Evolutionary conservation across 2,113 vertebrate species (phyloP).

Genomic region (Anhinga anhinga): DNA sequence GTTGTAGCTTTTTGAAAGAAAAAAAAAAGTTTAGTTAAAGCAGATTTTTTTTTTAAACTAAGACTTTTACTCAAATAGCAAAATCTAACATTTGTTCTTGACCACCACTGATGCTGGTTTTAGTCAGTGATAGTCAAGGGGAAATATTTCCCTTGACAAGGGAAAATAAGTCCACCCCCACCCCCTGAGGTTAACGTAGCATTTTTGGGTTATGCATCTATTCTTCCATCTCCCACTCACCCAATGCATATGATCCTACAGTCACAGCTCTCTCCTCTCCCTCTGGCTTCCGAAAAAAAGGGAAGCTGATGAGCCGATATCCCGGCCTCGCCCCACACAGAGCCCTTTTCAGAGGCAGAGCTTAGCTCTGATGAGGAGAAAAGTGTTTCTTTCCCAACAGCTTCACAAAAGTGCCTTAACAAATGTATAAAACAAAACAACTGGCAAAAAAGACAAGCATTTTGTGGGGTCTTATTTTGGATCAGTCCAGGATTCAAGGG

Average conservation of each 20-base stretch:
- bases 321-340: not conserved
- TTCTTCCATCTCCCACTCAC: slow-evolving; percentile 21
- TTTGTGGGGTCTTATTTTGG: not conserved
- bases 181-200: not conserved
- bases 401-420: not conserved
- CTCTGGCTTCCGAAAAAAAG: not conserved
- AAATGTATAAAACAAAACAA: not conserved
- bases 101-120: not conserved
- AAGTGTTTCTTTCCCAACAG: not conserved
- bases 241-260: not conserved
- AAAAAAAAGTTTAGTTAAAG: not conserved
- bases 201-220: not conserved
- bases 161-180: not conserved
- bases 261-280: not conserved
- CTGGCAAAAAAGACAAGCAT: rapidly evolving
- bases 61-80: not conserved
- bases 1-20: not conserved
- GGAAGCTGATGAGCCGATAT: not conserved
- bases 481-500: not conserved
- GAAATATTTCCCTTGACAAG: no score
- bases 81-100: not conserved
- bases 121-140: not conserved
- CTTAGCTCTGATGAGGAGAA: not conserved
- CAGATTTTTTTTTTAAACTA: not conserved
- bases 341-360: not conserved